A percentile compares a stretch with the other conserved stretches of the same genome.
phyloP scores from a whole-genome alignment of 2,797 vertebrate genomes.

The Anas bahamensis region DNA sequence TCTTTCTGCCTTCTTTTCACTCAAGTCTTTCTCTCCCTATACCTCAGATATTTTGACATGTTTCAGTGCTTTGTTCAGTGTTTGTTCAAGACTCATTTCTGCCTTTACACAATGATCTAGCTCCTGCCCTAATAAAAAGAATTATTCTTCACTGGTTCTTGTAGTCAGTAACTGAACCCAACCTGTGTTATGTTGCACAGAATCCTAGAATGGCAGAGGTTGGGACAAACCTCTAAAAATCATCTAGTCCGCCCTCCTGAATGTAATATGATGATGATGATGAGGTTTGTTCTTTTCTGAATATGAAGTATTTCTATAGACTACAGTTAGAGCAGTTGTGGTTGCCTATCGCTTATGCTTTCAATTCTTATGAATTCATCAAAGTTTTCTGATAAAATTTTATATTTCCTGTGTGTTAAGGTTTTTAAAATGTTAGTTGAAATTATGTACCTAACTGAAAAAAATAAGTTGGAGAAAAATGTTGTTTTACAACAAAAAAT shows the following conservation, averaged over 20 bases:
- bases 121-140: neutral
- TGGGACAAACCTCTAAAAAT: no score
- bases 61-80: neutral
- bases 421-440: neutral
- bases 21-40: neutral
- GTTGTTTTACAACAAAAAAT: neutral
- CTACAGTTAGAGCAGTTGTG: neutral
- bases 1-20: neutral
- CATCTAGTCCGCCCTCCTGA: no score
- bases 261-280: neutral
- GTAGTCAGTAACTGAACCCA: neutral
- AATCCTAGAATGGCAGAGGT: no score
- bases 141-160: neutral
- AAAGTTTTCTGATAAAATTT: neutral
- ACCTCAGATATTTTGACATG: neutral
- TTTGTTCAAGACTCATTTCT: neutral
- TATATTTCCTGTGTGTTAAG: neutral
- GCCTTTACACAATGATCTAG: neutral
- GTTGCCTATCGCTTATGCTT: neutral
- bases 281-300: neutral
- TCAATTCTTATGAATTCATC: neutral
- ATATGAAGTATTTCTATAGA: neutral
- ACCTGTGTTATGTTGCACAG: neutral
- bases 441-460: neutral
- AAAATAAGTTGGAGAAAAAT: neutral